phyloP scores from a whole-genome alignment of 2,888 invertebrate species.

The Alloplasta piceator region DNA sequence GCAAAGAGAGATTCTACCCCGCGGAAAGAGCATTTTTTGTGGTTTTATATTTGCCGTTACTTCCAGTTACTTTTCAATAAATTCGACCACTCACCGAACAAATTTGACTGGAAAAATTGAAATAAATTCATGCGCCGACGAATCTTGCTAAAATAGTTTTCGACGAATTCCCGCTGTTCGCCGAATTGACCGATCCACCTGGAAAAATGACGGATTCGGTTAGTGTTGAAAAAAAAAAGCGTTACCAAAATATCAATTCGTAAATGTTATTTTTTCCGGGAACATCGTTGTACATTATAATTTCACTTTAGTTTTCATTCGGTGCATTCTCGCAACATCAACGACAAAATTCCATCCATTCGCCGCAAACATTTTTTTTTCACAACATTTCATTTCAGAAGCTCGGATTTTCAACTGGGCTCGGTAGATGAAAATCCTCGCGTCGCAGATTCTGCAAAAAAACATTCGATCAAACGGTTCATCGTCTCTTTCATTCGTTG shows the following conservation, averaged over 20 bases:
- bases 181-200: no score
- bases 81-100: no score
- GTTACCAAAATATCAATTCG: not conserved
- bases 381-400: not conserved
- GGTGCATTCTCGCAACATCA: not conserved
- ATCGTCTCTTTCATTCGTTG: not conserved
- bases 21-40: no score
- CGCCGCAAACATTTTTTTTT: not conserved
- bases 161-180: no score
- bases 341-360: constrained; percentile 3
- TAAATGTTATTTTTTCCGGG: constrained; percentile 36
- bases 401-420: constrained; percentile 66
- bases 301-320: constrained; percentile 1
- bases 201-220: no score
- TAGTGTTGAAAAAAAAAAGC: no score
- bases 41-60: no score
- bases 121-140: no score
- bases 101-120: no score
- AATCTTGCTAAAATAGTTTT: no score
- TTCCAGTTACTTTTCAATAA: no score
- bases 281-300: constrained; percentile 43
- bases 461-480: not conserved
- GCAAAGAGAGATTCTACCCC: no score
- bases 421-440: constrained; percentile 64
- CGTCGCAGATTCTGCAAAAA: constrained; percentile 1